These are phyloP conservation scores for Drosophila pallidifrons DNA, from an alignment of 1,140 invertebrate genomes.

Conservation along the genomic window DNA sequence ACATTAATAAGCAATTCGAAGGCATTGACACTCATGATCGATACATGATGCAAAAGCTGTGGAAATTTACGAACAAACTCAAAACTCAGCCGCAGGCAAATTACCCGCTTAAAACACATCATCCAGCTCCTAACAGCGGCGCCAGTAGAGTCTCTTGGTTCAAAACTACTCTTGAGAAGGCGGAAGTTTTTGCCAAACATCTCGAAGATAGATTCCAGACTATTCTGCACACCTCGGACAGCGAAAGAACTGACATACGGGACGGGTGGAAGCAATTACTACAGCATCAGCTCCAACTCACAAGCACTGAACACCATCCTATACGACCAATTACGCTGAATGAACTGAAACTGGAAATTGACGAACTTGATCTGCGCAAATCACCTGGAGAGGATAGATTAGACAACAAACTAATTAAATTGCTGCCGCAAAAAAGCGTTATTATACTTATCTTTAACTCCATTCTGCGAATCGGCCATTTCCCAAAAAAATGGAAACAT, in stretches of 20 bases:
- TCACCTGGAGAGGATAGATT: background rate
- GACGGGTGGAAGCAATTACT: background rate
- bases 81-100: background rate
- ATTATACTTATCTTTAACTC: background rate
- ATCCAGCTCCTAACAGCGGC: background rate
- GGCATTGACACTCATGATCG: background rate
- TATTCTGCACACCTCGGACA: background rate
- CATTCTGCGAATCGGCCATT: background rate
- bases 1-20: background rate
- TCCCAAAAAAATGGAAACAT: background rate
- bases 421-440: background rate
- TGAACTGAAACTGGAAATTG: background rate
- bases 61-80: background rate
- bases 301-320: background rate
- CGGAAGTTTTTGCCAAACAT: background rate
- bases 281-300: background rate
- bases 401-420: background rate
- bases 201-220: background rate
- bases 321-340: background rate
- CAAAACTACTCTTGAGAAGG: background rate
- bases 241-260: background rate
- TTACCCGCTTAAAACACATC: background rate
- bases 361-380: background rate
- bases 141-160: background rate
- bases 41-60: background rate